phyloP scores from a whole-genome alignment of 35 echinoderm and acorn worm genomes.

The Strongylocentrotus purpuratus region DNA sequence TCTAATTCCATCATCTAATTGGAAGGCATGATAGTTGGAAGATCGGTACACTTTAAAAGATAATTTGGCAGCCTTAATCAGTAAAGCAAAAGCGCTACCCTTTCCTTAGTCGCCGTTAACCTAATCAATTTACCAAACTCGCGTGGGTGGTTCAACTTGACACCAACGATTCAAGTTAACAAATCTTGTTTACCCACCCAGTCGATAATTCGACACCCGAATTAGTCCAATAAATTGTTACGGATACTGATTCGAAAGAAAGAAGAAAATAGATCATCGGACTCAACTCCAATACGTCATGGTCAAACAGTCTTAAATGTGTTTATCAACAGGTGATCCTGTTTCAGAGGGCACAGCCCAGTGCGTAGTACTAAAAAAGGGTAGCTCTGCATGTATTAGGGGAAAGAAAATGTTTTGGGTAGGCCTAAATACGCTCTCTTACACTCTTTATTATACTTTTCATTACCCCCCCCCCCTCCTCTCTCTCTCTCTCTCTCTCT shows the following conservation, averaged over 20 bases:
- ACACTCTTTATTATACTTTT: no score
- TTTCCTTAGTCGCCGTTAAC: neutral
- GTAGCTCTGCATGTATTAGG: no score
- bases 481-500: no score
- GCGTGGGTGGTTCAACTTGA: neutral
- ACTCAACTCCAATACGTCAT: neutral
- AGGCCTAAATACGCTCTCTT: no score
- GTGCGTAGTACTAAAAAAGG: no score
- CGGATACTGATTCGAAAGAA: neutral
- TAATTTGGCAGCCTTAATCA: no score
- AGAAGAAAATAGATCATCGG: neutral
- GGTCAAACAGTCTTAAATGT: neutral
- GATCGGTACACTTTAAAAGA: no score
- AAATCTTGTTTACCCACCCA: neutral
- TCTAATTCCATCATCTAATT: no score
- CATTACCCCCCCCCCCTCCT: no score
- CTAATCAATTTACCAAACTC: conserved; percentile 14
- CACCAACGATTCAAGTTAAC: neutral
- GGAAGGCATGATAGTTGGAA: no score
- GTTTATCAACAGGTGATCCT: neutral
- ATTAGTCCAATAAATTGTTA: neutral
- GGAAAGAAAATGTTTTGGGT: no score
- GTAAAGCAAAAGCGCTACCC: no score
- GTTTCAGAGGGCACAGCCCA: neutral
- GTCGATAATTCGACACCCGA: neutral